Evolutionary conservation across 2,797 vertebrate genomes (phyloP).

Genomic region (Amblyraja radiata): DNA sequence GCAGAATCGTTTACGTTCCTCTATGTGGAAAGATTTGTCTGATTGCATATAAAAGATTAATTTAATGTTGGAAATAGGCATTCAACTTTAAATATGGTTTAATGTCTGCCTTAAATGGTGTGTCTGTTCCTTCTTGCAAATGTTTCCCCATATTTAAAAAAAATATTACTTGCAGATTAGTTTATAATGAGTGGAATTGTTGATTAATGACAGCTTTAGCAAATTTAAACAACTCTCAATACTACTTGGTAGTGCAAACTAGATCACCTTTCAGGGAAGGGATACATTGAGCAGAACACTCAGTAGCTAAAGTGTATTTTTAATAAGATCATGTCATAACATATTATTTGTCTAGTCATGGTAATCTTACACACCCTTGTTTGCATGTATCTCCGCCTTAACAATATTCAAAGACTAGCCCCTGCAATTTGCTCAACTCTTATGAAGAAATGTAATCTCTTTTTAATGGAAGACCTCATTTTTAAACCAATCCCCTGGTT

Average conservation of each 20-base stretch:
- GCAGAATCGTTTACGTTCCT: conserved; percentile 49
- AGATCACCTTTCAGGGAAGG: background rate
- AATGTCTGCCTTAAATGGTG: background rate
- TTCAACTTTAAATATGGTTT: background rate
- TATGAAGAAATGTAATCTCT: no score
- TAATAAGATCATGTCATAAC: no score
- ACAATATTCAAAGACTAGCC: no score
- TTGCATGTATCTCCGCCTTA: no score
- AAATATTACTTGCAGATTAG: conserved; percentile 41
- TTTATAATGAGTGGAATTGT: conserved; percentile 40
- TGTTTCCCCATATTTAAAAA: background rate
- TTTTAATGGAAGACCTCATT: no score
- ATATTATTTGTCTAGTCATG: no score
- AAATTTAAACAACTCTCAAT: background rate
- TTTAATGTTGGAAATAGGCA: background rate
- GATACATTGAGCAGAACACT: no score
- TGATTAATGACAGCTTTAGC: conserved; percentile 3
- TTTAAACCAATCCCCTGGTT: no score
- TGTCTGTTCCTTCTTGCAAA: background rate
- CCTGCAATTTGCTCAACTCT: no score
- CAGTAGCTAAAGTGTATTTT: no score
- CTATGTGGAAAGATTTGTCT: background rate
- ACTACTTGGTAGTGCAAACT: background rate
- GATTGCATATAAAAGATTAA: background rate
- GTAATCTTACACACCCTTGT: no score